Evolutionary conservation across 2,797 vertebrate species (phyloP).

Genomic region (Cygnus olor): DNA sequence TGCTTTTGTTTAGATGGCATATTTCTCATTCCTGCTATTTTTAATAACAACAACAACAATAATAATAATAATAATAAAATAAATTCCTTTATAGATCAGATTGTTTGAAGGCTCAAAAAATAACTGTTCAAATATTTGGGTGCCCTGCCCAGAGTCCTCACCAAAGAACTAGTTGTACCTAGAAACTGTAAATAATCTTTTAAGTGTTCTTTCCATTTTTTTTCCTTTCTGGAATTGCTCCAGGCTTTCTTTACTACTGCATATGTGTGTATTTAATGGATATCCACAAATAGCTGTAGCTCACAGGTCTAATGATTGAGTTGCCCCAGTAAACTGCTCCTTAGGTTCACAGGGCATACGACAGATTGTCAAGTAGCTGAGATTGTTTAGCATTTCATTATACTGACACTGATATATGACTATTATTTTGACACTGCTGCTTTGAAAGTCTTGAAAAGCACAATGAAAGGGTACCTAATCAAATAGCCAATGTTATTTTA

Average conservation of each 20-base stretch:
- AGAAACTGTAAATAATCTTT: background rate
- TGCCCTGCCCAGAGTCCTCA: background rate
- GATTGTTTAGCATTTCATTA: constrained; percentile 38
- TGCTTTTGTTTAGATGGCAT: background rate
- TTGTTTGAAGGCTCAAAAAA: background rate
- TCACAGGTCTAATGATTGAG: background rate
- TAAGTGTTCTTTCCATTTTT: background rate
- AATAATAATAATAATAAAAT: background rate
- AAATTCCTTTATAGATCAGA: background rate
- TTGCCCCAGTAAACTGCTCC: background rate
- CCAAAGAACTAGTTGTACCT: background rate
- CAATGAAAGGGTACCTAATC: constrained; percentile 19
- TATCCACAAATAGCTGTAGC: background rate
- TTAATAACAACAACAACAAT: too few species aligned
- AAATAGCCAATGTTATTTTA: constrained; percentile 36
- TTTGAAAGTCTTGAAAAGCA: constrained; percentile 12
- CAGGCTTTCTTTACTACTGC: background rate
- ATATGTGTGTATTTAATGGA: background rate
- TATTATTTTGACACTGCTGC: constrained; percentile 48
- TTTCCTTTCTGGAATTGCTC: background rate
- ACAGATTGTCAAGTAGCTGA: background rate
- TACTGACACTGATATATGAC: background rate
- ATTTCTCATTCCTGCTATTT: background rate
- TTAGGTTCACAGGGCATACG: background rate
- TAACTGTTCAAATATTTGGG: background rate